phyloP scores from a whole-genome alignment of 2,888 invertebrate genomes.

The Tetranychus truncatus region DNA sequence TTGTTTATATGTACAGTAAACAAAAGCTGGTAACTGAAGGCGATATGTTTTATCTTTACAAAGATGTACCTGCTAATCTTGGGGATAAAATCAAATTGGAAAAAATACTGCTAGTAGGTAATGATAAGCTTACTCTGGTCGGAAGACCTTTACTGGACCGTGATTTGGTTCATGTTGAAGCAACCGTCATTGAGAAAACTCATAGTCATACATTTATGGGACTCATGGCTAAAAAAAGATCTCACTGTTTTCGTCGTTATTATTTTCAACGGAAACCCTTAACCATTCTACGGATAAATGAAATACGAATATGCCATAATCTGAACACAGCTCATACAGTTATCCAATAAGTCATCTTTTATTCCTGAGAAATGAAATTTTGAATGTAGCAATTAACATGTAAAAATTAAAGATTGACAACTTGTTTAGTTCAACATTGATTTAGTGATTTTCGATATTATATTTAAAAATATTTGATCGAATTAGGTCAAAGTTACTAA shows the following conservation, averaged over 20 bases:
- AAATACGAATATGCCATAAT: constrained; percentile 28
- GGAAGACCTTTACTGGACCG: constrained; percentile 21
- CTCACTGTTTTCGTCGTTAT: background rate
- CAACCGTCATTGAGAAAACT: constrained; percentile 22
- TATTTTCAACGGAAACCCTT: background rate
- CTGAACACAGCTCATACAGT: constrained; percentile 15
- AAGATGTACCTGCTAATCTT: constrained; percentile 18
- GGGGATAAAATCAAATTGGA: constrained; percentile 21
- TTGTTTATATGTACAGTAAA: constrained; percentile 21
- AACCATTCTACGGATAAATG: constrained; percentile 29
- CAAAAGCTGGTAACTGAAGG: constrained; percentile 17
- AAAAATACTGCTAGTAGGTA: constrained; percentile 21
- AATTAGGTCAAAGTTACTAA: too few relatives aligned
- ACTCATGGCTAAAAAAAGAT: background rate
- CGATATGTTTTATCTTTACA: constrained; percentile 16
- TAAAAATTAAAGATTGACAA: background rate
- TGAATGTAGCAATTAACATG: background rate
- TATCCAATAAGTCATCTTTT: background rate
- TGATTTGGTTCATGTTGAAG: constrained; percentile 21
- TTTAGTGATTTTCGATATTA: too few relatives aligned
- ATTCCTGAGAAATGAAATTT: background rate
- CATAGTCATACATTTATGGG: constrained; percentile 21
- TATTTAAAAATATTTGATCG: too few relatives aligned
- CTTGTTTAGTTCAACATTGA: background rate
- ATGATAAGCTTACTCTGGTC: constrained; percentile 19